Base-by-base conservation (phyloP, 2,797 vertebrate genomes). In the Okamejei kenojei region DNA sequence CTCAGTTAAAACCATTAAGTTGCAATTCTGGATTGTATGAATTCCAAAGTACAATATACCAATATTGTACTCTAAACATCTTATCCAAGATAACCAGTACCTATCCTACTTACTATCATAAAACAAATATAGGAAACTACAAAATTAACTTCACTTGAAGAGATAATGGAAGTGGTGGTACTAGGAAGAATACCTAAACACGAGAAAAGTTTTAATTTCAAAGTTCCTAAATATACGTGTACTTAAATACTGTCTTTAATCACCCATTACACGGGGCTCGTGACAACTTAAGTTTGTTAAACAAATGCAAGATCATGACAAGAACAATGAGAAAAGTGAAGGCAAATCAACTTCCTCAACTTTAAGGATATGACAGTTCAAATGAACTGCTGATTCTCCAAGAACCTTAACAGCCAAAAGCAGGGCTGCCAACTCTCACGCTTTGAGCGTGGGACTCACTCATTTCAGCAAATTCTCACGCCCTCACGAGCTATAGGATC, bases 1-100 rank as follows among this genome's bases (percentile, higher is more conserved):
- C 23, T 86, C 82, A 86, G 1, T 86, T 86, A 61, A 88, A 32
- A 88, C 58, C 61, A 88, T 17, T 61, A 65, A 65, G 84, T 88
- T n/a, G 17, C 61, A 86, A 88, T 35, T 68, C 32, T 61, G 23
- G 1, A 35, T 88, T 88, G n/a, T n/a, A 19, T 35, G 13, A 65
- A 6, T 15, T 65, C n/a, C n/a, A 63, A 88, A n/a, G 45, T 45
- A 45, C 45, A 45, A 1, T 65, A 65, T 35, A 32, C 84, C 6
- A 32, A 86, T 63, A 86, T 15, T 32, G 13, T 29, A 86, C 29
- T 8, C 58, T 65, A 88, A 2, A 7, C 29, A 63, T 84, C 4
- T 32, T 6, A 65, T 65, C 61, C 7, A 32, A 88, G 15, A 23
- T 6, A 65, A 54, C 38, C 38, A 38, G 38, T 26, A 65, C 32